Conservation (phyloP, 1,140 invertebrate species). For the Drusus annulatus region DNA sequence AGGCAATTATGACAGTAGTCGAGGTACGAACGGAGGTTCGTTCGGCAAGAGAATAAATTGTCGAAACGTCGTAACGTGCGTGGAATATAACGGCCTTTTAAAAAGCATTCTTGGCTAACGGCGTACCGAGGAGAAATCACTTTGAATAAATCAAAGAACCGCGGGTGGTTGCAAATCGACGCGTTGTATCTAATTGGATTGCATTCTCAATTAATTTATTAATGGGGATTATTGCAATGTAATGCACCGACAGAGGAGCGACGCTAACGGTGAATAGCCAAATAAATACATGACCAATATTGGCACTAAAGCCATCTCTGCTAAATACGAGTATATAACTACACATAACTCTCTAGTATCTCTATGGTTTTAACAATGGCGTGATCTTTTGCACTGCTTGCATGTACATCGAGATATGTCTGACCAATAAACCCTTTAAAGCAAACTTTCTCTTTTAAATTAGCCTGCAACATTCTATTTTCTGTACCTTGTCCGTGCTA, state of each 20-base stretch:
- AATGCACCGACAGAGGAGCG: too few relatives aligned
- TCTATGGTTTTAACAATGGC: too few relatives aligned
- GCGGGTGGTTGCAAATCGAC: conserved; percentile 11
- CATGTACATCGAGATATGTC: too few relatives aligned
- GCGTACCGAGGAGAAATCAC: conserved; percentile 15
- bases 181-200: conserved; percentile 1
- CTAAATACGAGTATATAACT: too few relatives aligned
- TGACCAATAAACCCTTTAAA: conserved; percentile 7
- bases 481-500: too few relatives aligned
- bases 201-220: not conserved
- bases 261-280: too few relatives aligned
- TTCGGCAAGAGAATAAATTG: not conserved
- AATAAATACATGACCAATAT: too few relatives aligned
- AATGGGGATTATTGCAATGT: too few relatives aligned
- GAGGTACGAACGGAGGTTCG: not conserved
- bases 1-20: conserved; percentile 9
- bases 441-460: conserved; percentile 31
- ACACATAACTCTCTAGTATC: too few relatives aligned
- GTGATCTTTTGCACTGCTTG: too few relatives aligned
- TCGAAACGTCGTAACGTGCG: conserved; percentile 16
- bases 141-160: conserved; percentile 16
- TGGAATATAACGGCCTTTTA: conserved; percentile 3
- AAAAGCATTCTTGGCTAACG: conserved; percentile 17
- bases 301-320: too few relatives aligned
- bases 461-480: not conserved